Conservation (phyloP, 1,140 invertebrate genomes). For the Palaemon carinicauda region DNA sequence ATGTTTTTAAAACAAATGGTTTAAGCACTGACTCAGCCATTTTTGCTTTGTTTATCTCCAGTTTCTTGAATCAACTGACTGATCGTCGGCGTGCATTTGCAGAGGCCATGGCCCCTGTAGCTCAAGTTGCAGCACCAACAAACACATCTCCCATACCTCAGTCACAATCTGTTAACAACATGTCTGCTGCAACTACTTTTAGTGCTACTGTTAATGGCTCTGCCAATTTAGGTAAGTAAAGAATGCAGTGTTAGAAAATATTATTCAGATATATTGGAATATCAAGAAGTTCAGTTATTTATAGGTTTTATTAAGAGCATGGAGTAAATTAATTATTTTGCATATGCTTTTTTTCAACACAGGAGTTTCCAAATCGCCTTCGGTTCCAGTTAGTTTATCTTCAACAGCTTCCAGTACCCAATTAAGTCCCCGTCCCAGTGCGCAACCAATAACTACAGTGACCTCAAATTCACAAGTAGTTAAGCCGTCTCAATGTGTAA, state of each 20-base stretch:
- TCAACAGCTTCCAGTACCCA: constrained; percentile 22
- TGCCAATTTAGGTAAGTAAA: background rate
- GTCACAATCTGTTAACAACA: constrained; percentile 52
- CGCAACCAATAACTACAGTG: constrained; percentile 72
- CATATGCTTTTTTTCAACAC: background rate
- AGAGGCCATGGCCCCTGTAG: constrained; percentile 67
- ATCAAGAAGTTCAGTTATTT: background rate
- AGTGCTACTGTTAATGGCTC: constrained; percentile 41
- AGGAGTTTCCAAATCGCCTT: constrained; percentile 23
- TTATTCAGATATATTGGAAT: background rate
- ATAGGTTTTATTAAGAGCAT: background rate
- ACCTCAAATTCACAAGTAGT: constrained; percentile 71
- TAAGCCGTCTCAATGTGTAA: constrained; percentile 64
- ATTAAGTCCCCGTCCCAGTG: constrained; percentile 27
- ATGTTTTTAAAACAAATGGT: background rate
- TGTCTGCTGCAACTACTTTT: constrained; percentile 29
- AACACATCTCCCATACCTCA: constrained; percentile 52
- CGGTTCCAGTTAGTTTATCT: constrained; percentile 30
- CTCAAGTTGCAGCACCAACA: constrained; percentile 57
- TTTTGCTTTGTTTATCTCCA: constrained; percentile 34
- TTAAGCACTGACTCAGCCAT: too few relatives aligned
- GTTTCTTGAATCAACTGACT: constrained; percentile 78
- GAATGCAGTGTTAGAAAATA: background rate
- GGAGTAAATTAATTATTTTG: background rate
- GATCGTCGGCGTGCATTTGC: constrained; percentile 77